These are phyloP conservation scores for Isaurus tuberculatus DNA, from an alignment of 92 coral and sea anemone species.

Conservation along the genomic window DNA sequence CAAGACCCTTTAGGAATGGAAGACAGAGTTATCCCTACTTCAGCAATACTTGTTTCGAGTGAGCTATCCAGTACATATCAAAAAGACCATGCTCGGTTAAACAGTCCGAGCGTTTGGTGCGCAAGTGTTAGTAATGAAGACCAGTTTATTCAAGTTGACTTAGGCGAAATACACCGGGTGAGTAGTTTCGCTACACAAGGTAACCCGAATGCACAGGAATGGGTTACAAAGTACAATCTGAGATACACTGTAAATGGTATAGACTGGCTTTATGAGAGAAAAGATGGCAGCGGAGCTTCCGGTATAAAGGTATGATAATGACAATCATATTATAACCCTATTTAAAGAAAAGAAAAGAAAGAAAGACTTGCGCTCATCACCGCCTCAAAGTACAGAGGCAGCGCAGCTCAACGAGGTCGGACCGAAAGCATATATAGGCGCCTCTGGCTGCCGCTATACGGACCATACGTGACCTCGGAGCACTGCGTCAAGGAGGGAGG, in stretches of 20 bases:
- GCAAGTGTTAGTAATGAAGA: not conserved
- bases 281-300: not conserved
- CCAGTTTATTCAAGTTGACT: conserved; percentile 14
- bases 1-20: conserved; percentile 9
- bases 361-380: not conserved
- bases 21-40: not conserved
- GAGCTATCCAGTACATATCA: not conserved
- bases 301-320: conserved; percentile 10
- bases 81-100: not conserved
- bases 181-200: conserved; percentile 22
- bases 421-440: no score
- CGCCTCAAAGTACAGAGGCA: no score
- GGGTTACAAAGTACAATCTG: conserved; percentile 4
- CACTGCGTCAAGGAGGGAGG: no score
- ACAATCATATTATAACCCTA: not conserved
- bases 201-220: conserved; percentile 22
- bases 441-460: no score
- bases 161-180: conserved; percentile 4
- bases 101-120: conserved; percentile 7
- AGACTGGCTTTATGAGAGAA: conserved; percentile 26
- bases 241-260: not conserved
- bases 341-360: not conserved
- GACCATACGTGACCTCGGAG: no score
- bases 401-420: no score
- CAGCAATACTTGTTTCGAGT: conserved; percentile 9